Conservation (phyloP, 2,888 invertebrate species). For the Sarcophaga carnaria region DNA sequence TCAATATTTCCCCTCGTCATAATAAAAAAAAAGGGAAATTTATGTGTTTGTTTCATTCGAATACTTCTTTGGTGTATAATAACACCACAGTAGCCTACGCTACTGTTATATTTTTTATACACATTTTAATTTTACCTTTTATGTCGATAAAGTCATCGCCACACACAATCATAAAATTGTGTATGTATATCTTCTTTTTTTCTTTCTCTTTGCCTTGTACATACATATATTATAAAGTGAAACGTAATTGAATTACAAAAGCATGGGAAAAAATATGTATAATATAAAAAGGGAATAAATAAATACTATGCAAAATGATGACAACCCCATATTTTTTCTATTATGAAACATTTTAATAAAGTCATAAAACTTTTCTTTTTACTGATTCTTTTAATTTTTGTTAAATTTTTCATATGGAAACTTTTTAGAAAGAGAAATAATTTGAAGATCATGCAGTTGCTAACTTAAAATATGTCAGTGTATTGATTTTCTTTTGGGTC, state of each 20-base stretch:
- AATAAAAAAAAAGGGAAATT: no score
- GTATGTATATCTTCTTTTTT: neutral
- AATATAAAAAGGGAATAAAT: neutral
- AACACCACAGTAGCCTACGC: neutral
- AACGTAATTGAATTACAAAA: slow-evolving; percentile 21
- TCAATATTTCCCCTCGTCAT: no score
- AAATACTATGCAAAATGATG: neutral
- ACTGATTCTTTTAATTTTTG: no score
- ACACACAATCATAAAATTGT: neutral
- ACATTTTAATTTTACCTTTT: neutral
- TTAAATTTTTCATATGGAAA: no score
- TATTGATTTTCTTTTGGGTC: slow-evolving; percentile 57
- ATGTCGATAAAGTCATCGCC: neutral
- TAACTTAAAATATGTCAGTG: slow-evolving; percentile 18
- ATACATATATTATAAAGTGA: slow-evolving; percentile 7
- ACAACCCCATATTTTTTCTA: no score
- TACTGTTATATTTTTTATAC: neutral
- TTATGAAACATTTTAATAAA: no score
- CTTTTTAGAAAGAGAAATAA: no score
- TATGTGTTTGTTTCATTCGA: no score
- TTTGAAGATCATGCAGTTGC: neutral
- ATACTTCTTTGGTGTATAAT: no score
- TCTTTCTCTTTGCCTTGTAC: neutral
- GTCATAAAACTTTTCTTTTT: no score
- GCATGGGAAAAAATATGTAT: slow-evolving; percentile 6